Evolutionary conservation across 2,113 vertebrate species (phyloP).

Genomic region (human): DNA sequence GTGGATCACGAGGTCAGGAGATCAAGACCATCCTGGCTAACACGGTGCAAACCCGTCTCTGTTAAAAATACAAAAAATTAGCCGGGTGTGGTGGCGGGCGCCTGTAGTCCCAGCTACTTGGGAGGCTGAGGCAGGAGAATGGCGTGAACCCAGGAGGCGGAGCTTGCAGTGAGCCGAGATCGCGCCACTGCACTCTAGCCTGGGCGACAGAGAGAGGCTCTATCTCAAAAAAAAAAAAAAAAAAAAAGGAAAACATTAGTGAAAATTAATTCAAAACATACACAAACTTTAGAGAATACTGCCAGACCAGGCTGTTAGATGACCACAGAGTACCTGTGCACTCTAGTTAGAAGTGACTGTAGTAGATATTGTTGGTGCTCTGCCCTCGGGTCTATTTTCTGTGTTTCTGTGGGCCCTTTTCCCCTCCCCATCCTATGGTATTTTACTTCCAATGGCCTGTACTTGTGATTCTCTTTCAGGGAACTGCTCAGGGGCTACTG

Average conservation of each 20-base stretch:
- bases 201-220: too few species aligned
- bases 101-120: too few species aligned
- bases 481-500: neutral
- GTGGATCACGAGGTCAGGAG: too few species aligned
- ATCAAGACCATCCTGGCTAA: too few species aligned
- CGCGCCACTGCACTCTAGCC: too few species aligned
- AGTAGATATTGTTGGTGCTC: neutral
- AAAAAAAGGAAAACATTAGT: neutral
- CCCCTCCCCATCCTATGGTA: rapidly evolving
- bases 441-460: neutral
- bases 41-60: too few species aligned
- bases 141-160: too few species aligned
- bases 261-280: neutral
- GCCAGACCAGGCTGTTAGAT: neutral
- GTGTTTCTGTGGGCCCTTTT: neutral
- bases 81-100: too few species aligned
- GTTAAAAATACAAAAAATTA: too few species aligned
- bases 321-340: neutral
- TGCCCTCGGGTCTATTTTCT: neutral
- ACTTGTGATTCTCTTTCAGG: neutral
- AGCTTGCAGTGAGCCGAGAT: too few species aligned
- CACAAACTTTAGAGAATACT: neutral
- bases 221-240: too few species aligned
- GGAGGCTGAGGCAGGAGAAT: too few species aligned
- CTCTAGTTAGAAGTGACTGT: neutral